These are phyloP conservation scores for Megaustenia siamemsis DNA, from an alignment of 2,888 invertebrate species.

Conservation along the genomic window DNA sequence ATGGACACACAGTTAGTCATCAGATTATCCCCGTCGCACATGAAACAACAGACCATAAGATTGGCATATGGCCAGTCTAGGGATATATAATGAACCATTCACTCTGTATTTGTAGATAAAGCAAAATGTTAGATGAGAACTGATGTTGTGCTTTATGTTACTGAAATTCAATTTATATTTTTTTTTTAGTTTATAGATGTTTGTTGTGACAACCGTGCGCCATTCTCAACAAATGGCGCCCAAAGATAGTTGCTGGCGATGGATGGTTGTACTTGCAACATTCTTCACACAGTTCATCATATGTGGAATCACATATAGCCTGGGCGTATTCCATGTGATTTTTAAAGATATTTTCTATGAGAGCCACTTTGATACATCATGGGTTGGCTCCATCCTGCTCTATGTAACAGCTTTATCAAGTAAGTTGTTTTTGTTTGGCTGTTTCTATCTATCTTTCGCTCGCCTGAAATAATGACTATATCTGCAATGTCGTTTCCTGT, in stretches of 20 bases:
- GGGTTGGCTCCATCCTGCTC: slow-evolving; percentile 72
- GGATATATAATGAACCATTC: too few species aligned
- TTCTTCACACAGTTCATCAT: slow-evolving; percentile 76
- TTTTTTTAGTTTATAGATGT: slow-evolving; percentile 67
- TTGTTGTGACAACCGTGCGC: slow-evolving; percentile 64
- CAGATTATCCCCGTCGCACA: too few species aligned
- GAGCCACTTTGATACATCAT: slow-evolving; percentile 75
- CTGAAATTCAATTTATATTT: slow-evolving; percentile 5
- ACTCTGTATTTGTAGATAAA: too few species aligned
- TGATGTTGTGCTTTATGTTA: neutral
- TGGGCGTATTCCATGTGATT: slow-evolving; percentile 74
- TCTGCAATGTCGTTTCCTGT: too few species aligned
- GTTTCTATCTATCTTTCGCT: too few species aligned
- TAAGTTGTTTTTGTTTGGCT: slow-evolving; percentile 57
- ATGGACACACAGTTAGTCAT: too few species aligned
- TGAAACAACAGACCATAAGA: too few species aligned
- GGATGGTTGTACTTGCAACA: slow-evolving; percentile 73
- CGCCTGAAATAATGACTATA: too few species aligned
- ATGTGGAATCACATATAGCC: slow-evolving; percentile 76
- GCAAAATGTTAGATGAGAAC: neutral
- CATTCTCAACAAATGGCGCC: slow-evolving; percentile 59
- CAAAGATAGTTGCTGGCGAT: slow-evolving; percentile 64
- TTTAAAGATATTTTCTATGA: slow-evolving; percentile 71
- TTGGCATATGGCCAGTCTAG: too few species aligned
- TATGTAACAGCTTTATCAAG: slow-evolving; percentile 74